Evolutionary conservation across 2,113 vertebrate species (phyloP), one percentile per base, ranked within the genome.

Genomic region (Gnathonemus longibarbis): DNA sequence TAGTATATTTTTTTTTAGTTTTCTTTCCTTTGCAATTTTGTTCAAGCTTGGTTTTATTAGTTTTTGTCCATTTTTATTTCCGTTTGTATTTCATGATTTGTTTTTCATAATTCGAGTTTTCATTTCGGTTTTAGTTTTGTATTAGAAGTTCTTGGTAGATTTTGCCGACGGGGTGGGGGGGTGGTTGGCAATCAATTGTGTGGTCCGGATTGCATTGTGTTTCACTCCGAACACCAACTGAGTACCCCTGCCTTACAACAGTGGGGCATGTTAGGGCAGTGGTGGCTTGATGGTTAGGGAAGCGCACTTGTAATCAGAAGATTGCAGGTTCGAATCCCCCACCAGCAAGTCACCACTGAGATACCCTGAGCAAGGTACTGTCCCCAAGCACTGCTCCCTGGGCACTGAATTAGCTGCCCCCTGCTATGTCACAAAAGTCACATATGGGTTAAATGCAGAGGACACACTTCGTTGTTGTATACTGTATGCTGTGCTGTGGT

Each of bases 241-340:
- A 66, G 62, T 11, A 27, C 62, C 24, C n/a, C n/a, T 66, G 62
- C 62, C 9, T n/a, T 66, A 66, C 62, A 66, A 11, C n/a, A 11
- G 0, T 0, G 3, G 39, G 39, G 39, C 0, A 0, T 42, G 39
- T 42, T 42, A 42, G 39, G 39, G 39, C 39, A 42, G 39, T 42
- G 39, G 39, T 42, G 39, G 39, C 39, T 42, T 42, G 39, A 42
- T 42, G 39, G 39, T 42, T 42, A 42, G 39, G 39, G 39, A 42
- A 42, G 39, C 3, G 3, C 39, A 42, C 39, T 42, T 42, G 39
- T 42, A 42, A 42, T 42, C 39, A 3, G 39, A 42, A 42, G 39
- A 42, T 42, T 42, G 39, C 39, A 42, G 39, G 39, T 42, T 42
- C 39, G 3, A 42, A 42, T 42, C 39, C 39, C 39, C 39, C 39